Conservation (phyloP, 2,113 vertebrate species). For the Stigmatopora nigra region DNA sequence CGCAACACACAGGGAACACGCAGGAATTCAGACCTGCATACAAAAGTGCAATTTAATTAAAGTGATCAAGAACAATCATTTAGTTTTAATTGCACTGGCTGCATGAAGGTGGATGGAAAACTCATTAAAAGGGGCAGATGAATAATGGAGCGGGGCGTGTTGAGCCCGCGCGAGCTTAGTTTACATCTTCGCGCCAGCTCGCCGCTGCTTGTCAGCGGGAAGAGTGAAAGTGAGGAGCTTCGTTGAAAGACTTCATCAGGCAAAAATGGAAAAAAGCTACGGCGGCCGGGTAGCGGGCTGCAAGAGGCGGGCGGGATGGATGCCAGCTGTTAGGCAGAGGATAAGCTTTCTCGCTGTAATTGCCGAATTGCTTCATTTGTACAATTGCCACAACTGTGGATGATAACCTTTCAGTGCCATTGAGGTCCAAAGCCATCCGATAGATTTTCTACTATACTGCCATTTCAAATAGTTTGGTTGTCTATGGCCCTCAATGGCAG, state of each 20-base stretch:
- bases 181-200: conserved; percentile 59
- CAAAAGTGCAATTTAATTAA: conserved; percentile 32
- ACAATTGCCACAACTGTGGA: too few relatives aligned
- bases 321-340: conserved; percentile 38
- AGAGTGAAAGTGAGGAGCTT: conserved; percentile 64
- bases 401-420: too few relatives aligned
- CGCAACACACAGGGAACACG: conserved; percentile 1
- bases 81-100: conserved; percentile 50
- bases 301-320: conserved; percentile 23
- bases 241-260: conserved; percentile 61
- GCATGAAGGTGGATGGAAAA: conserved; percentile 68
- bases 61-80: conserved; percentile 38
- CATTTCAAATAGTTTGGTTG: too few relatives aligned
- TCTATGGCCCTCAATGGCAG: too few relatives aligned
- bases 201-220: conserved; percentile 29
- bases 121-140: conserved; percentile 66
- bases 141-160: conserved; percentile 67
- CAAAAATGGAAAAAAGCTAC: conserved; percentile 66
- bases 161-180: conserved; percentile 59
- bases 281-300: conserved; percentile 35
- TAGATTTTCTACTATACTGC: too few relatives aligned
- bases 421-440: too few relatives aligned
- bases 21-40: neutral
- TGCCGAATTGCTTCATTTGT: conserved; percentile 23
- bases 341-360: conserved; percentile 39